These are phyloP conservation scores for Listrodromus nycthemerus DNA, from an alignment of 2,888 invertebrate species.

Conservation along the genomic window DNA sequence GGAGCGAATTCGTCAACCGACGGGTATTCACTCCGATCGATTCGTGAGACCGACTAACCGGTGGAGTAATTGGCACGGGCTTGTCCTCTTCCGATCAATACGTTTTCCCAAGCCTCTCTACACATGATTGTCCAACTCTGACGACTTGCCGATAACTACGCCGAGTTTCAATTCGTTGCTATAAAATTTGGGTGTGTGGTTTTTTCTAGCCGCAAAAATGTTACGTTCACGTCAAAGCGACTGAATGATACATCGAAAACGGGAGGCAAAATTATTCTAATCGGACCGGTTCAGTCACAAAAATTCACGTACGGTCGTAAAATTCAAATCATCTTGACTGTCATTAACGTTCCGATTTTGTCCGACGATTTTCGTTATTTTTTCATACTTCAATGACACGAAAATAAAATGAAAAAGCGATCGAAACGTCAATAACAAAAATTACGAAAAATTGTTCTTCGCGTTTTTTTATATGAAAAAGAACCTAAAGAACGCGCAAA, in stretches of 20 bases:
- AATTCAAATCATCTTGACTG: not conserved
- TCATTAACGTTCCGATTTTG: not conserved
- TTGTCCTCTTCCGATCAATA: not conserved
- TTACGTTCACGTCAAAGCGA: not conserved
- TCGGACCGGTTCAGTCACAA: not conserved
- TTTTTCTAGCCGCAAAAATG: not conserved
- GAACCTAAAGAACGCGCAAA: not conserved
- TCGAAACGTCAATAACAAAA: not conserved
- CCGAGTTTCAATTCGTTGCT: not conserved
- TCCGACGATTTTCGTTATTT: not conserved
- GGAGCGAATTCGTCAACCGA: conserved; percentile 18
- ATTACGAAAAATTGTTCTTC: not conserved
- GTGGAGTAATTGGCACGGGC: not conserved
- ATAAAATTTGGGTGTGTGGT: conserved; percentile 8
- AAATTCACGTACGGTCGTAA: not conserved
- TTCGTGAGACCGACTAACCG: not conserved
- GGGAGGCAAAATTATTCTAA: not conserved
- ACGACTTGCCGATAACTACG: not conserved
- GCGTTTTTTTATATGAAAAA: not conserved
- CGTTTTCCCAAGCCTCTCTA: not conserved
- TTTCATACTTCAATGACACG: too few species aligned
- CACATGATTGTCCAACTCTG: not conserved
- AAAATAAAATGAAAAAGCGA: not conserved
- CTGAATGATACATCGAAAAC: conserved; percentile 3
- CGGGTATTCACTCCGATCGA: conserved; percentile 25